These are phyloP conservation scores for Tragelaphus buxtoni DNA, from an alignment of 2,113 vertebrate species.

Conservation along the genomic window DNA sequence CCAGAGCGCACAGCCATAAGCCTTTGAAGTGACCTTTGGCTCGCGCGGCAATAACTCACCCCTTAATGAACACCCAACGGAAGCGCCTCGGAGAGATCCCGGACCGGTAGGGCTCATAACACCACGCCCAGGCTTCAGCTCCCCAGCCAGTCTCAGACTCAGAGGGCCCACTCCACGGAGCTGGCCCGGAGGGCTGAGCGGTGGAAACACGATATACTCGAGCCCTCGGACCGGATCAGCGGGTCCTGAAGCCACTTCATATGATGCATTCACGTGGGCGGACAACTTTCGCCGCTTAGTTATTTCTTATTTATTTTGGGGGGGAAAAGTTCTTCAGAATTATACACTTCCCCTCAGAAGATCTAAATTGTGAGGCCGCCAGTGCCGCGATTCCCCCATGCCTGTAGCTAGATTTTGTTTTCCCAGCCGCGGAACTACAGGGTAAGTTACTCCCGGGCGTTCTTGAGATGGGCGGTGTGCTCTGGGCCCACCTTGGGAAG, in stretches of 20 bases:
- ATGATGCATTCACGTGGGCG: conserved; percentile 76
- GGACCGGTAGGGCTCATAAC: conserved; percentile 82
- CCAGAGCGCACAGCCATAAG: conserved; percentile 95
- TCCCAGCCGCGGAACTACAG: conserved; percentile 21
- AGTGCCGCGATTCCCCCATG: not conserved
- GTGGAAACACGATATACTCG: conserved; percentile 38
- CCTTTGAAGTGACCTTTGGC: conserved; percentile 98
- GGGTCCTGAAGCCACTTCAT: conserved; percentile 70
- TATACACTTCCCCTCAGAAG: conserved; percentile 49
- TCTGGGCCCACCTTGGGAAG: not conserved
- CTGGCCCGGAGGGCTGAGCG: not conserved
- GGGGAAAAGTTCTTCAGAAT: conserved; percentile 68
- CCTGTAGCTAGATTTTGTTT: conserved; percentile 53
- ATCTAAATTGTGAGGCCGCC: conserved; percentile 53
- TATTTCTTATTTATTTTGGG: conserved; percentile 49
- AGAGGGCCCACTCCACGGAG: conserved; percentile 65
- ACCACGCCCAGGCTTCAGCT: conserved; percentile 80
- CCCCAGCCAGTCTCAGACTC: conserved; percentile 71
- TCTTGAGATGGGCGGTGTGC: not conserved
- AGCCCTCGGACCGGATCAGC: conserved; percentile 40
- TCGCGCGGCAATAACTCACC: conserved; percentile 93
- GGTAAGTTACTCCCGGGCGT: conserved; percentile 76
- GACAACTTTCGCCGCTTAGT: conserved; percentile 70
- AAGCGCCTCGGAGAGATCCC: conserved; percentile 88
- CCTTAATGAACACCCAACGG: conserved; percentile 99